Evolutionary conservation across 2,113 vertebrate genomes (phyloP).

Genomic region (Glareola pratincola): DNA sequence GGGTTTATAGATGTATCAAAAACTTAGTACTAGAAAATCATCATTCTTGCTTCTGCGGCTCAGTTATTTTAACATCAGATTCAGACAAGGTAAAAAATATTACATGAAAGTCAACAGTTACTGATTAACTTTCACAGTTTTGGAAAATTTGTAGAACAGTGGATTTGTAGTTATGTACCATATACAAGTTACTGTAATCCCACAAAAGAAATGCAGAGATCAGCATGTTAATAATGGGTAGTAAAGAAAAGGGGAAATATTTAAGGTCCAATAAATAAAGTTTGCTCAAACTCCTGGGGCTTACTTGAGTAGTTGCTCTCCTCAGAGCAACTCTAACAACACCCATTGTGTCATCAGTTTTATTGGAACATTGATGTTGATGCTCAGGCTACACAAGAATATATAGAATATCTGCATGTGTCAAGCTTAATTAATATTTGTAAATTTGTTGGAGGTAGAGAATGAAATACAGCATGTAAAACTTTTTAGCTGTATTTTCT

Average conservation of each 20-base stretch:
- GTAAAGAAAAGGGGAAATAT: background rate
- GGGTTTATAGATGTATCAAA: background rate
- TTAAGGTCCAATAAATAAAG: background rate
- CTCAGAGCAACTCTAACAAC: background rate
- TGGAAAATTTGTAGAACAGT: background rate
- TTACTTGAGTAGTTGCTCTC: background rate
- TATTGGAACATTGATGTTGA: background rate
- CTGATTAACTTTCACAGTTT: background rate
- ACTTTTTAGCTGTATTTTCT: background rate
- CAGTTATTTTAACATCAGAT: background rate
- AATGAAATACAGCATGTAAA: background rate
- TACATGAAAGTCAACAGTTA: background rate
- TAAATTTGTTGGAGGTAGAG: background rate
- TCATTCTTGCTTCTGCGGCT: background rate
- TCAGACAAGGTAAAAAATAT: background rate
- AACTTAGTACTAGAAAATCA: background rate
- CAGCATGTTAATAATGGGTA: background rate
- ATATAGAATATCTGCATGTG: background rate
- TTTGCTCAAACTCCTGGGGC: too few relatives aligned
- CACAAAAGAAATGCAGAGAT: background rate
- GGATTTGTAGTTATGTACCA: background rate
- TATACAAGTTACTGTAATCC: background rate
- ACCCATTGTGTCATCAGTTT: background rate
- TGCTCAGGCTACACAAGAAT: background rate
- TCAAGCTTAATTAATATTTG: background rate